phyloP scores from a whole-genome alignment of 1,140 invertebrate genomes.

The Caerostris darwini region DNA sequence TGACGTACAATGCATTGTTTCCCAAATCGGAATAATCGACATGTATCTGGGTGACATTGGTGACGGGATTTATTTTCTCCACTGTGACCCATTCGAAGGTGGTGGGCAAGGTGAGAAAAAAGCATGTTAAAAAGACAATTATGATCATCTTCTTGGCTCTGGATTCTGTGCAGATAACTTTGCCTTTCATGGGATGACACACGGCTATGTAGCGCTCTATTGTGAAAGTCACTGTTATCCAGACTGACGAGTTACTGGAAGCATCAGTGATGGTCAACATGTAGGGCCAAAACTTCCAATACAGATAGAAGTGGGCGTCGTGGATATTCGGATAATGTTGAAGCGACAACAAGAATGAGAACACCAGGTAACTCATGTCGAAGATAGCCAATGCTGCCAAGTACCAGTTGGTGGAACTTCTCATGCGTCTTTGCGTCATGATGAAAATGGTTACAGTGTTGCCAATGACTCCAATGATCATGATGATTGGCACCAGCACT shows the following conservation, averaged over 20 bases:
- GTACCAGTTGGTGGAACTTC: slow-evolving; percentile 89
- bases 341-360: slow-evolving; percentile 86
- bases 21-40: slow-evolving; percentile 81
- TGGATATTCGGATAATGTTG: slow-evolving; percentile 85
- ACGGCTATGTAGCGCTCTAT: slow-evolving; percentile 90
- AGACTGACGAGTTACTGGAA: slow-evolving; percentile 88
- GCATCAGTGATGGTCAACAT: slow-evolving; percentile 86
- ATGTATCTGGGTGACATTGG: slow-evolving; percentile 65
- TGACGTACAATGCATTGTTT: slow-evolving; percentile 84
- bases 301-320: slow-evolving; percentile 82
- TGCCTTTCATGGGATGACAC: slow-evolving; percentile 88
- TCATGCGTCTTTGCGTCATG: slow-evolving; percentile 88
- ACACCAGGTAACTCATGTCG: slow-evolving; percentile 87
- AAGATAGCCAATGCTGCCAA: slow-evolving; percentile 88
- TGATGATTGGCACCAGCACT: slow-evolving; percentile 87
- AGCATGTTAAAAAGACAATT: slow-evolving; percentile 86
- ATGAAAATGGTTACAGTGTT: slow-evolving; percentile 89
- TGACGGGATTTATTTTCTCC: slow-evolving; percentile 79
- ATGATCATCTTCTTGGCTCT: slow-evolving; percentile 84
- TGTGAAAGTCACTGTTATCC: slow-evolving; percentile 90
- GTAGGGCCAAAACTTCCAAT: slow-evolving; percentile 84
- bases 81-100: slow-evolving; percentile 85
- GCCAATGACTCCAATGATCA: slow-evolving; percentile 87
- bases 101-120: slow-evolving; percentile 85
- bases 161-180: slow-evolving; percentile 87